Evolutionary conservation across 2,113 vertebrate genomes (phyloP), one percentile per base, ranked within the genome.

Genomic region (Pycnonotus jocosus): DNA sequence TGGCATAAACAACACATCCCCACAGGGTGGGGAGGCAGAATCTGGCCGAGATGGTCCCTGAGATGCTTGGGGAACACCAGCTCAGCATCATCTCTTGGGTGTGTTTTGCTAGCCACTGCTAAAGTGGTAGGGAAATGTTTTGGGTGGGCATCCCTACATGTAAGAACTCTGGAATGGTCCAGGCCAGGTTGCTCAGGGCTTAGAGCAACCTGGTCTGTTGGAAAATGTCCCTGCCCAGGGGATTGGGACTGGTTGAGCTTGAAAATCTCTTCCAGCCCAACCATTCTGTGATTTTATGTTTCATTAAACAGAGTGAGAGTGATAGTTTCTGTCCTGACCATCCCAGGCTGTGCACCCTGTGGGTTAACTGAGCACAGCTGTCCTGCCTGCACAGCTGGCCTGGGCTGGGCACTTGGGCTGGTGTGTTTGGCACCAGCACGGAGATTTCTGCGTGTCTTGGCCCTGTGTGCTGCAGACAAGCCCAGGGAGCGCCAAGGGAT

Each of bases 321-420:
- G 54, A 3, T 44, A 2, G 24, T 47, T 58, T 40, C 7, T 56
- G 42, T 6, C 12, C 30, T 0, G 1, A 10, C 3, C 21, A 2
- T 24, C 1, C 11, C 0, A 0, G 42, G 24, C 44, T 17, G 30
- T 22, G 44, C 24, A 0, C 10, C 3, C 30, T 0, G 1, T 1
- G 31, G 80, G 45, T 48, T 73, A 45, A 58, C 25, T 30, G 66
- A 33, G 54, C 0, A 2, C 38, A 6, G 70, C 0, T 23, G 51
- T 74, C 35, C 15, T 6, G 56, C 47, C 62, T 2, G 23, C 76
- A 37, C 70, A 31, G 80, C 78, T 90, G 89, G 40, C 48, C 53
- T 23, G 66, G 90, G 47, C 74, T 72, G 87, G 87, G 73, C 54
- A 19, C 73, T 35, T 23, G 1, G 69, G 23, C 60, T 74, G 65